phyloP scores from a whole-genome alignment of 92 coral and sea anemone genomes.

The Phenganax subtilis region DNA sequence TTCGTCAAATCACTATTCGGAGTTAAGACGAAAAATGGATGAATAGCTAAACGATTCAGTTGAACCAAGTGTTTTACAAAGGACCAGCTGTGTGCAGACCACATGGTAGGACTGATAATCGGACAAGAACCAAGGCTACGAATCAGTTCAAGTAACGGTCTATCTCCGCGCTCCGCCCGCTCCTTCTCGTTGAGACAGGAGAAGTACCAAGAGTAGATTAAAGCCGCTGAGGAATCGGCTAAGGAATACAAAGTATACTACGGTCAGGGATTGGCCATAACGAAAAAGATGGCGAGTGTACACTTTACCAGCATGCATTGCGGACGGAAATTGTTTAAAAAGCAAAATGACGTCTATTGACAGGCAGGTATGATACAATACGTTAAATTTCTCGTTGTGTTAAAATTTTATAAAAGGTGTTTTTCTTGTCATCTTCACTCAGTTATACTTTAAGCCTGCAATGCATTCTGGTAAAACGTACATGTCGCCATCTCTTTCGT shows the following conservation, averaged over 20 bases:
- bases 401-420: too few species aligned
- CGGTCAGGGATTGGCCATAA: neutral
- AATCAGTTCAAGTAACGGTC: constrained; percentile 12
- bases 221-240: constrained; percentile 24
- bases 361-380: too few species aligned
- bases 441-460: too few species aligned
- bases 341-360: too few species aligned
- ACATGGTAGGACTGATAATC: constrained; percentile 7
- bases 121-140: constrained; percentile 13
- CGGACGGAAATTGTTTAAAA: too few species aligned
- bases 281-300: too few species aligned
- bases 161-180: neutral
- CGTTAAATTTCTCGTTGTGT: too few species aligned
- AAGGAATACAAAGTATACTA: neutral
- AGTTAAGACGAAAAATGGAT: constrained; percentile 16
- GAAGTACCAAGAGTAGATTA: constrained; percentile 20
- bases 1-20: constrained; percentile 4
- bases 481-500: too few species aligned
- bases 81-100: constrained; percentile 10
- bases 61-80: neutral
- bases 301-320: too few species aligned
- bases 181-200: constrained; percentile 25
- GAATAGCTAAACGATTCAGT: constrained; percentile 15
- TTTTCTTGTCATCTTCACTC: too few species aligned
- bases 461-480: too few species aligned